These are phyloP conservation scores for Encarsia formosa DNA, from an alignment of 2,888 invertebrate genomes.

Conservation along the genomic window DNA sequence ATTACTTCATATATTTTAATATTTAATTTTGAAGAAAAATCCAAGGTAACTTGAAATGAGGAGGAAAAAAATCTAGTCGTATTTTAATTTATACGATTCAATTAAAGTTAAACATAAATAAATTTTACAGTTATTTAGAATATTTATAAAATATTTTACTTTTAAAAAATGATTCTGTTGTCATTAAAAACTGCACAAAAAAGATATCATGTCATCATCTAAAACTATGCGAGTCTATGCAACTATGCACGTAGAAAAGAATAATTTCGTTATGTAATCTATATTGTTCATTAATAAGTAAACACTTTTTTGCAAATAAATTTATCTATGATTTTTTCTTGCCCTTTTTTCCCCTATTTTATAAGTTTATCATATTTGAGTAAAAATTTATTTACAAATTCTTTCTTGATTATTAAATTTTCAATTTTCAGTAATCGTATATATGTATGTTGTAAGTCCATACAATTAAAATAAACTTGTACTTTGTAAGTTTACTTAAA, in stretches of 20 bases:
- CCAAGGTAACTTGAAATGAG: background rate
- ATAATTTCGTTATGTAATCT: constrained; percentile 23
- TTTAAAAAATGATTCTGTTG: background rate
- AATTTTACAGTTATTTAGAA: constrained; percentile 1
- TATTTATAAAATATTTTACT: constrained; percentile 1
- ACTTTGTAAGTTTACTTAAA: background rate
- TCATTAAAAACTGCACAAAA: constrained; percentile 1
- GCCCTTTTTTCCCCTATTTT: background rate
- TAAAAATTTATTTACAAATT: too few species aligned
- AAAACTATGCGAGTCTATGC: constrained; percentile 8
- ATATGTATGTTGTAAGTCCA: too few species aligned
- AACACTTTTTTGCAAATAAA: constrained; percentile 13
- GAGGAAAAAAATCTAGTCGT: constrained; percentile 4
- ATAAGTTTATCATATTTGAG: too few species aligned
- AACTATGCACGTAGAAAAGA: too few species aligned
- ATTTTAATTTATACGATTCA: background rate
- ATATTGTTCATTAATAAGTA: constrained; percentile 25
- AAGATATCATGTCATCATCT: background rate
- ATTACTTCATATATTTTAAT: background rate
- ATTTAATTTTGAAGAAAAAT: background rate
- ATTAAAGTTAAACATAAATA: background rate
- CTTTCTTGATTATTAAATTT: too few species aligned
- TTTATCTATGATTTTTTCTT: too few species aligned
- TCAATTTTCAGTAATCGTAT: too few species aligned
- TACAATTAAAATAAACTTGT: too few species aligned